phyloP scores from a whole-genome alignment of 2,797 vertebrate species.

The Halcyon badia region DNA sequence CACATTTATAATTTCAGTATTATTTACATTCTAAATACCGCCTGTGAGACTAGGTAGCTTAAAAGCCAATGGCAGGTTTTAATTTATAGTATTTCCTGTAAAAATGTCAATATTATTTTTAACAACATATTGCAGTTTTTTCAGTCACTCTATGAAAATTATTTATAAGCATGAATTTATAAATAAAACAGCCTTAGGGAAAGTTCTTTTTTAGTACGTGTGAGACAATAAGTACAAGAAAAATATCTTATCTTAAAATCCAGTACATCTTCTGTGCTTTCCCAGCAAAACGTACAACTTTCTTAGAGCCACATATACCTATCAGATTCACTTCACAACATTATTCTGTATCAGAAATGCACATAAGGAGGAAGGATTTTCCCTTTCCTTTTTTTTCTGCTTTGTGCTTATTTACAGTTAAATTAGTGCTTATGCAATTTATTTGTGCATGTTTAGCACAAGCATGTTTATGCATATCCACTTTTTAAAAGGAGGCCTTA shows the following conservation, averaged over 20 bases:
- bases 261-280: background rate
- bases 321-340: background rate
- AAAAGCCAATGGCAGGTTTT: background rate
- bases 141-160: background rate
- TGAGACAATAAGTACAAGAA: background rate
- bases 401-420: background rate
- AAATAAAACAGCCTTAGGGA: constrained; percentile 2
- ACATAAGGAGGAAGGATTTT: background rate
- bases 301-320: background rate
- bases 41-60: background rate
- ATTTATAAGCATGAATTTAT: background rate
- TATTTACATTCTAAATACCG: background rate
- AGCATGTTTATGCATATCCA: background rate
- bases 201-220: background rate
- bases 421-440: background rate
- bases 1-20: background rate
- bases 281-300: background rate
- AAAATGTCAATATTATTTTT: background rate
- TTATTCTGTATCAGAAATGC: background rate
- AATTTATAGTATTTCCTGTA: background rate
- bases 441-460: background rate
- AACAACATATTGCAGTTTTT: background rate
- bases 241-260: background rate
- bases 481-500: background rate
- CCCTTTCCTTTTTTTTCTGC: background rate